These are phyloP conservation scores for Oncorhynchus masou DNA, from an alignment of 2,113 vertebrate genomes.

Conservation along the genomic window DNA sequence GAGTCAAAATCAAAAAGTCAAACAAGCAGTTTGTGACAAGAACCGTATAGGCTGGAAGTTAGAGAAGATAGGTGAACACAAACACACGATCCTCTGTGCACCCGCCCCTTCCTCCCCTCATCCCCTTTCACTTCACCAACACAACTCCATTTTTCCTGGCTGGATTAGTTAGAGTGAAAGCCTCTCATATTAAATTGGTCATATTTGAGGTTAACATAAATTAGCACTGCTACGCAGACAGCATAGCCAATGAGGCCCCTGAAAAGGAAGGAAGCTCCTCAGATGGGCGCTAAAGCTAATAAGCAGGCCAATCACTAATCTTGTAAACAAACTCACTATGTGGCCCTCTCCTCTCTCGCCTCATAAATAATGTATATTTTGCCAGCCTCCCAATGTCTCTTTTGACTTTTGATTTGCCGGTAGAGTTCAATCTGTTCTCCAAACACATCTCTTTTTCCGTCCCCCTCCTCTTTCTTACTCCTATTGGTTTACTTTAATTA, in stretches of 20 bases:
- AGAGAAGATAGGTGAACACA: background rate
- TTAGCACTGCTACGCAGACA: constrained; percentile 65
- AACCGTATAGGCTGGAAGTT: constrained; percentile 7
- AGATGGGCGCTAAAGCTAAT: constrained; percentile 83
- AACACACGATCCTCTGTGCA: background rate
- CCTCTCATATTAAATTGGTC: constrained; percentile 24
- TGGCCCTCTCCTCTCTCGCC: constrained; percentile 82
- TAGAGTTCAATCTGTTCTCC: constrained; percentile 92
- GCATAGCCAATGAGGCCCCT: constrained; percentile 75
- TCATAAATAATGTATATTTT: constrained; percentile 97
- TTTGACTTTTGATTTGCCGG: constrained; percentile 93
- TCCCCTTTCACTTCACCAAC: background rate
- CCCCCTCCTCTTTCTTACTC: constrained; percentile 26
- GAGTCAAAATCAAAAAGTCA: constrained; percentile 54
- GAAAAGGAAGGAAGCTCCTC: constrained; percentile 46
- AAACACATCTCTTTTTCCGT: constrained; percentile 88
- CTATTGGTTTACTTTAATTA: constrained; percentile 99
- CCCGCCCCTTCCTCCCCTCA: background rate
- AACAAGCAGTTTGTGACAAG: constrained; percentile 6
- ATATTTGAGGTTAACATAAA: background rate
- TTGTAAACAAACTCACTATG: constrained; percentile 91
- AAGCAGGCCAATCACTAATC: constrained; percentile 87
- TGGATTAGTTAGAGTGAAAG: background rate
- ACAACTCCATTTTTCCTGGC: background rate
- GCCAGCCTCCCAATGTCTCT: constrained; percentile 50